Evolutionary conservation across 2,888 invertebrate species (phyloP), one percentile per base, ranked within the genome.

Genomic region (Gymnocheta viridis): DNA sequence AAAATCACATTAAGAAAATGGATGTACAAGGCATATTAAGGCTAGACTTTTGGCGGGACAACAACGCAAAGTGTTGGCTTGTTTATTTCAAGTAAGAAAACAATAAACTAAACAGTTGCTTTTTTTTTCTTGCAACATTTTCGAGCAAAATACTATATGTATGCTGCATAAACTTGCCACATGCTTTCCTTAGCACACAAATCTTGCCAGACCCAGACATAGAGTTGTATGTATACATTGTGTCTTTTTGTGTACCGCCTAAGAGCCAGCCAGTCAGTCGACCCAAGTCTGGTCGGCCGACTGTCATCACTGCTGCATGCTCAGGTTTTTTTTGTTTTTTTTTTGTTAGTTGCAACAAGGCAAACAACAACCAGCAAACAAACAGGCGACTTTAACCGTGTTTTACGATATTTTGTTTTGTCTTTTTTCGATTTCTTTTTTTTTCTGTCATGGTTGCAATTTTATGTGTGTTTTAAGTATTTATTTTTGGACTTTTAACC

Each of bases 11-110:
- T 49, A 44, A 27, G 44, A 69, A 81, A 60, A 60, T 58, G 80
- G 66, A 35, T 64, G 54, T 72, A 58, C 58, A 66, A 51, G 51
- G 77, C 66, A 76, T 66, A 66, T 67, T 67, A 77, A 77, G 81
- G 72, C 81, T 84, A 84, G 84, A 84, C 84, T 84, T 84, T 81
- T 84, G 84, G 84, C 84, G 84, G 84, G 84, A 84, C 84, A 84
- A 80, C 54, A 82, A 67, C 66, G 47, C 77, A 54, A 81, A 77
- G 66, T 66, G 72, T 66, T 82, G 58, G 66, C 58, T 82, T 14
- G 38, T 70, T 79, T 64, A 70, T 56, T 70, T 44, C 6, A 12
- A 38, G 6, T 4, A 66, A 56, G 24, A 17, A 69, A 69, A 69
- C 67, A 67, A 70, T 70, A 72, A 79, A 38, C 66, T 38, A 58